Percentiles rank a stretch among this genome's conserved stretches.
Evolutionary conservation across 2,113 vertebrate species (phyloP).

Genomic region (Columba livia): DNA sequence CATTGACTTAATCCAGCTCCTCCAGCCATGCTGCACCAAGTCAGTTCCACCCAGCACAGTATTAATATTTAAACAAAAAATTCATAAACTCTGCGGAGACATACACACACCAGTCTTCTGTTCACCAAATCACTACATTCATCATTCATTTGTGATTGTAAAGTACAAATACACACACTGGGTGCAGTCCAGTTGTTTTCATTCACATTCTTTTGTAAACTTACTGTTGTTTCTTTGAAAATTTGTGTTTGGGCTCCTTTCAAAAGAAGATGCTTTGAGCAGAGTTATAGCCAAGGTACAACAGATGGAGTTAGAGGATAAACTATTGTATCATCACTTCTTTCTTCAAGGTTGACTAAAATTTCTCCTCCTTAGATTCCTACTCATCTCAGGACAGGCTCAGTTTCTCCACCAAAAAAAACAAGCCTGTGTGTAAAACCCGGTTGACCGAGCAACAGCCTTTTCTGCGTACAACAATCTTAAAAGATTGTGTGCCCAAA

Average conservation of each 20-base stretch:
- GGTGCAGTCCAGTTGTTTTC: not conserved
- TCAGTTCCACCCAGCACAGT: not conserved
- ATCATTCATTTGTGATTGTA: not conserved
- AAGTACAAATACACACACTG: not conserved
- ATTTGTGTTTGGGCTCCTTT: not conserved
- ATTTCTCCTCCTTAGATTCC: not conserved
- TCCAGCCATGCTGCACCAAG: not conserved
- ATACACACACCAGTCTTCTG: not conserved
- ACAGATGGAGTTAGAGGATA: not conserved
- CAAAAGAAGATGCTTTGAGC: not conserved
- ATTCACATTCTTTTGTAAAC: not conserved
- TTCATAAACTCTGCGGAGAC: not conserved
- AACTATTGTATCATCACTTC: not conserved
- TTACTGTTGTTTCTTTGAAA: not conserved
- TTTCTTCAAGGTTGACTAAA: not conserved
- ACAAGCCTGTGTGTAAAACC: not conserved
- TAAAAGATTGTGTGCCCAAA: not conserved
- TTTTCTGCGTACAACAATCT: not conserved
- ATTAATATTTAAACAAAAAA: conserved; percentile 12
- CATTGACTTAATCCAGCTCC: not conserved
- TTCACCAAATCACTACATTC: not conserved
- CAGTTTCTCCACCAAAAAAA: not conserved
- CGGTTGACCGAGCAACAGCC: not conserved
- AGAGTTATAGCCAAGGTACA: not conserved
- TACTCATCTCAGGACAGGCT: not conserved